phyloP scores from a whole-genome alignment of 1,140 invertebrate species.

The Hormaphis cornu region DNA sequence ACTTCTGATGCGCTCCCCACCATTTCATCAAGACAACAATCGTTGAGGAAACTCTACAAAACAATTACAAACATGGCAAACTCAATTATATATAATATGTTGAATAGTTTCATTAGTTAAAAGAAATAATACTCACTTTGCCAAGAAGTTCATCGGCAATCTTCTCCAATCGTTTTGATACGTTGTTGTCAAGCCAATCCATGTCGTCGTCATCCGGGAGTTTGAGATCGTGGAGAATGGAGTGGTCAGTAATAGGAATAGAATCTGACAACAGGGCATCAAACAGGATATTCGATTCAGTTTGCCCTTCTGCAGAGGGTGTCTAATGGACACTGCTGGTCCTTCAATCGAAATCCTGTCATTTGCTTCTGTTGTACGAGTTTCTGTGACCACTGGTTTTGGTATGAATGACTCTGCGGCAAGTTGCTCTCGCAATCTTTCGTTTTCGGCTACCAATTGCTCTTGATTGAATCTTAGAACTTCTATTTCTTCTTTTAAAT shows the following conservation, averaged over 20 bases:
- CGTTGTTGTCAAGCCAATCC: constrained; percentile 27
- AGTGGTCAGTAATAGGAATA: constrained; percentile 18
- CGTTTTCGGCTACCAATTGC: constrained; percentile 3
- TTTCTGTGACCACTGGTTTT: not conserved
- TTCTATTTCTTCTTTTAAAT: constrained; percentile 22
- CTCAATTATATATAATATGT: not conserved
- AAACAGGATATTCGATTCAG: constrained; percentile 19
- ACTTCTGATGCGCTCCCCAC: constrained; percentile 26
- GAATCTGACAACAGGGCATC: constrained; percentile 28
- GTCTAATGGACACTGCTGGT: constrained; percentile 28
- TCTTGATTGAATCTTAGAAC: not conserved
- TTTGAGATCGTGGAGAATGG: constrained; percentile 3
- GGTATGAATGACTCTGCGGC: not conserved
- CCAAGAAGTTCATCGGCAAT: constrained; percentile 23
- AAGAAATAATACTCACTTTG: constrained; percentile 18
- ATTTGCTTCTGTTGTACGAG: not conserved
- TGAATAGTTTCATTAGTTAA: too few species aligned
- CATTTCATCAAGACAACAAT: constrained; percentile 25
- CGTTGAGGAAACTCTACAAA: constrained; percentile 24
- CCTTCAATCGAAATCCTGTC: constrained; percentile 22
- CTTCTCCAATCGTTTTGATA: constrained; percentile 21
- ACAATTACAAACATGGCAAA: not conserved
- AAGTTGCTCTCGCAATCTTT: constrained; percentile 23
- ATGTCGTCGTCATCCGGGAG: constrained; percentile 11
- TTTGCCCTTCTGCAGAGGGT: constrained; percentile 31